Evolutionary conservation across 1,140 invertebrate species (phyloP).

Genomic region (Brachionus plicatilis): DNA sequence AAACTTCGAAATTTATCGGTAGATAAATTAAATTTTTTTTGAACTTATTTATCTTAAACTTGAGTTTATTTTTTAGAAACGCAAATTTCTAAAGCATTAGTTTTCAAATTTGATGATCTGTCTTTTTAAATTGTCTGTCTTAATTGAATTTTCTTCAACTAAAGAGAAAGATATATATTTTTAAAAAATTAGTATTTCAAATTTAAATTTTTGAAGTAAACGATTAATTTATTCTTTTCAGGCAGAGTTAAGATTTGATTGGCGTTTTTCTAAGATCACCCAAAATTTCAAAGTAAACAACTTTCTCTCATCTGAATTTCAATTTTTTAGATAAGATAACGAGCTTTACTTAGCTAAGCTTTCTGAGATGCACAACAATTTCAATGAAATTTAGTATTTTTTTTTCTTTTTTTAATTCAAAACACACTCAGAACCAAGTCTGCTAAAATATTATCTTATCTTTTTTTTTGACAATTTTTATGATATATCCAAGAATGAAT

Average conservation of each 20-base stretch:
- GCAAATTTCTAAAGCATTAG: background rate
- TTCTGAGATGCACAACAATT: background rate
- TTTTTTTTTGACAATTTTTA: background rate
- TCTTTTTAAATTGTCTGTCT: background rate
- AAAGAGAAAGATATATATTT: background rate
- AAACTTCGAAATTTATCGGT: background rate
- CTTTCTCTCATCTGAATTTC: background rate
- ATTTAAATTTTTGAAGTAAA: background rate
- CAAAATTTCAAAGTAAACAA: background rate
- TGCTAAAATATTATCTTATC: background rate
- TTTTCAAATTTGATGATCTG: background rate
- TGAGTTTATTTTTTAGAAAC: background rate
- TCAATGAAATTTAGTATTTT: background rate
- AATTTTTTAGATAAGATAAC: conserved; percentile 24
- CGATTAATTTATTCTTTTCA: conserved; percentile 18
- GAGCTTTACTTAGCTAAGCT: background rate
- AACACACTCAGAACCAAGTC: background rate
- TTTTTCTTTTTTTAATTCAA: background rate
- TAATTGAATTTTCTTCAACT: background rate
- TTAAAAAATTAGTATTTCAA: background rate
- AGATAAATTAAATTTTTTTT: too few species aligned
- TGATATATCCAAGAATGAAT: background rate
- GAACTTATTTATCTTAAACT: too few species aligned
- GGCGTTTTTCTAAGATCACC: background rate
- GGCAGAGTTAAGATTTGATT: background rate